Conservation (phyloP, 2,888 invertebrate genomes). For the Drosophila parthenogenetica region DNA sequence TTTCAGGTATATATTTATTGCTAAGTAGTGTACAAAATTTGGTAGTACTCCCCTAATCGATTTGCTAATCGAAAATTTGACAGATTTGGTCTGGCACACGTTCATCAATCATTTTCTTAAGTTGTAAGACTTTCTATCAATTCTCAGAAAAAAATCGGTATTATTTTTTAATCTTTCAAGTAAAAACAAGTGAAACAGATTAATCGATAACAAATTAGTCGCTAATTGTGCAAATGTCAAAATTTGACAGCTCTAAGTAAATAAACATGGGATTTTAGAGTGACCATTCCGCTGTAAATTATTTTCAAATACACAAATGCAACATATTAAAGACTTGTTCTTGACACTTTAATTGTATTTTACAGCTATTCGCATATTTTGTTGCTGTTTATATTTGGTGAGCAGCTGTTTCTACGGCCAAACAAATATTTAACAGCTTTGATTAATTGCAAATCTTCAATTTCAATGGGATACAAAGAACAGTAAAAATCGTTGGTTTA, state of each 20-base stretch:
- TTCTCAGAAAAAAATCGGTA: neutral
- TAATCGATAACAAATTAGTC: constrained; percentile 11
- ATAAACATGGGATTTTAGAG: constrained; percentile 5
- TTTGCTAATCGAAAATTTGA: neutral
- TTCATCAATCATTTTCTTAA: constrained; percentile 6
- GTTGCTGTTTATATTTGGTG: constrained; percentile 18
- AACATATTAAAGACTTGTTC: neutral
- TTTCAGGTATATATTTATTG: neutral
- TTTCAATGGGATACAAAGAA: neutral
- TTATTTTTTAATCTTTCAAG: neutral
- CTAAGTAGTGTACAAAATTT: too few relatives aligned
- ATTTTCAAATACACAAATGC: neutral
- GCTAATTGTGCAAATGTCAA: neutral
- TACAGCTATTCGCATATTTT: neutral
- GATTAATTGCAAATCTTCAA: neutral
- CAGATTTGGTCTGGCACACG: neutral
- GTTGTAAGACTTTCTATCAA: neutral
- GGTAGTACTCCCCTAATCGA: neutral
- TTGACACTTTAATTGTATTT: constrained; percentile 17
- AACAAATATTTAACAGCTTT: constrained; percentile 12
- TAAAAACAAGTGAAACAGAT: neutral
- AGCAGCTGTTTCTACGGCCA: constrained; percentile 19
- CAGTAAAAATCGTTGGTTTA: neutral
- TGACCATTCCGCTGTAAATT: constrained; percentile 6
- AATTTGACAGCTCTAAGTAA: neutral